Conservation (phyloP, 2,113 vertebrate genomes). For the Zonotrichia leucophrys region DNA sequence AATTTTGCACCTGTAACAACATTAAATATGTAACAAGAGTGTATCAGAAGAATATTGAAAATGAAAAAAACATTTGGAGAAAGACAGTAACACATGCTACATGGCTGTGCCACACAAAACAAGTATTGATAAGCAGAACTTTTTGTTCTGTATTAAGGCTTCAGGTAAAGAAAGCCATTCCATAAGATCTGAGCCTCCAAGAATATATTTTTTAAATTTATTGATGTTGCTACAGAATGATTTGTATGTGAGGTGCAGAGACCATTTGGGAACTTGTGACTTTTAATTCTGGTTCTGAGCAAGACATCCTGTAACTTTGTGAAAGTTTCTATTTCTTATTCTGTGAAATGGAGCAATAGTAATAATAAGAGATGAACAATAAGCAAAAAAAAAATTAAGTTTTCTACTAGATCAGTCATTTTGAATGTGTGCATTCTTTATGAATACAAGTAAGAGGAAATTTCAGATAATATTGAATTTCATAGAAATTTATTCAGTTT, state of each 20-base stretch:
- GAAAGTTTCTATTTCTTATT: background rate
- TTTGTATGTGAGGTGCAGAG: background rate
- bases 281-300: background rate
- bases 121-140: background rate
- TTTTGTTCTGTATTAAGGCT: background rate
- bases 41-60: constrained; percentile 70
- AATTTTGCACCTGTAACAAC: constrained; percentile 85
- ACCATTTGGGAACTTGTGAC: background rate
- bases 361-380: background rate
- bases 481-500: background rate
- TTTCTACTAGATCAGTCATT: background rate
- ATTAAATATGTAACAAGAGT: constrained; percentile 63
- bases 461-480: background rate
- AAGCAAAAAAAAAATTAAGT: background rate
- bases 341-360: background rate
- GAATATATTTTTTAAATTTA: background rate
- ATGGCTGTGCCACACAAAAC: background rate
- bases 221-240: background rate
- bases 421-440: background rate
- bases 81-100: background rate
- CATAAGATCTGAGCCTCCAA: background rate
- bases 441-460: background rate
- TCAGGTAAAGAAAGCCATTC: background rate
- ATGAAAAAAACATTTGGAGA: background rate
- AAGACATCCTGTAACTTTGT: background rate